A percentile compares a stretch with the other conserved stretches of the same genome.
Evolutionary conservation across 2,888 invertebrate genomes (phyloP).

Genomic region (Hyppa rectilinea): DNA sequence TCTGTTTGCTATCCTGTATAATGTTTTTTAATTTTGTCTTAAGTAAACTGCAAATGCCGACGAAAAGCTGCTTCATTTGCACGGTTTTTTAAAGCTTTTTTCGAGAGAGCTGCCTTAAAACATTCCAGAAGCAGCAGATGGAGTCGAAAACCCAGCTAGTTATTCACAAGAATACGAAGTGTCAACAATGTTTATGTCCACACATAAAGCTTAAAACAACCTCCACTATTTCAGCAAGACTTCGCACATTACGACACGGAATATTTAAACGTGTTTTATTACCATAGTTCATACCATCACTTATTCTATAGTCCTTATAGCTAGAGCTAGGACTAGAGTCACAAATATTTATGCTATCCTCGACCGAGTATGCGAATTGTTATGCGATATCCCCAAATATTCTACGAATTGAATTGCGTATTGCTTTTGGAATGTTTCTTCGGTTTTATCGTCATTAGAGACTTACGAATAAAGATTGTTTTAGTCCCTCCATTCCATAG

Average conservation of each 20-base stretch:
- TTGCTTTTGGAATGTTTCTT: slow-evolving; percentile 46
- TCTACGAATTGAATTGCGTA: slow-evolving; percentile 44
- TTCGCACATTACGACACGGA: slow-evolving; percentile 7
- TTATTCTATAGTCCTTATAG: slow-evolving; percentile 15
- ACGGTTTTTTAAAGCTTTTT: too few relatives aligned
- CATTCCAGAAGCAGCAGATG: background rate
- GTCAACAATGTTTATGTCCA: slow-evolving; percentile 23
- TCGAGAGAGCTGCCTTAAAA: too few relatives aligned
- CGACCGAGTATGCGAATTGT: slow-evolving; percentile 27
- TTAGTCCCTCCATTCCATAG: background rate
- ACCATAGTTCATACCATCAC: slow-evolving; percentile 28
- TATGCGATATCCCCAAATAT: slow-evolving; percentile 43
- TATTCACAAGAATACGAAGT: slow-evolving; percentile 25
- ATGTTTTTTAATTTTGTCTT: too few relatives aligned
- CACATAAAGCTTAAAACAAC: slow-evolving; percentile 23
- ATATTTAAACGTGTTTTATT: slow-evolving; percentile 50
- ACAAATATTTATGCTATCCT: slow-evolving; percentile 41
- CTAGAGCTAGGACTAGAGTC: slow-evolving; percentile 6
- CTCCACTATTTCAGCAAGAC: slow-evolving; percentile 16
- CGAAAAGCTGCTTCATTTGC: too few relatives aligned
- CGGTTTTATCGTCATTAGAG: slow-evolving; percentile 10
- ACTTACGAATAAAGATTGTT: slow-evolving; percentile 24
- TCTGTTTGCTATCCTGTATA: too few relatives aligned
- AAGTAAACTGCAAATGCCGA: too few relatives aligned
- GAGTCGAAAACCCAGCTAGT: background rate